These are phyloP conservation scores for Aptenodytes patagonicus DNA, from an alignment of 2,113 vertebrate species.

Conservation along the genomic window DNA sequence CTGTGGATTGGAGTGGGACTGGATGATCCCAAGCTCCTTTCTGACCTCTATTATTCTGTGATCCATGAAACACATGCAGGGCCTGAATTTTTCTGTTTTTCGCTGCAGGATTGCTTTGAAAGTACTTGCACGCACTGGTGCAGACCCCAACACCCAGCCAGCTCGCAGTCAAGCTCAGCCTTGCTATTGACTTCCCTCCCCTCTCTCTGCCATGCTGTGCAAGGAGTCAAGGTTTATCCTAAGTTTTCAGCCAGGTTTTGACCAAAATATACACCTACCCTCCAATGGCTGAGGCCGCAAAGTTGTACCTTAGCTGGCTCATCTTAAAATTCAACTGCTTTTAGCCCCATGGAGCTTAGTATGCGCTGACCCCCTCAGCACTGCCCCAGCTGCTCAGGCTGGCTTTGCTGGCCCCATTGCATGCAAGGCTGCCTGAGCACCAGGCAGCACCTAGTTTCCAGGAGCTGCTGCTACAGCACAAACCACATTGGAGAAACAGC, in stretches of 20 bases:
- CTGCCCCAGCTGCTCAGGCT: background rate
- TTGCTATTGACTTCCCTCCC: background rate
- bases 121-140: background rate
- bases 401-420: background rate
- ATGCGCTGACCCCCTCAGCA: background rate
- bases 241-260: background rate
- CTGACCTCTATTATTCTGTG: background rate
- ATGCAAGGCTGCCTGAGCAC: accelerated
- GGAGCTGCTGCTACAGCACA: background rate
- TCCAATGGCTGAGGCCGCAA: background rate
- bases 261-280: background rate
- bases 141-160: background rate
- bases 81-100: background rate
- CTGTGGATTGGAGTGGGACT: background rate
- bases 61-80: background rate
- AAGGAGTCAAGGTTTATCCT: background rate
- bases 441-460: background rate
- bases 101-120: background rate
- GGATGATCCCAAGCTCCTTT: background rate
- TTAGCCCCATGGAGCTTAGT: background rate
- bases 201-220: background rate
- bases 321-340: background rate
- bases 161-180: background rate
- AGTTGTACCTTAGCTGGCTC: background rate
- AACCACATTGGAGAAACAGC: background rate